Evolutionary conservation across 2,888 invertebrate genomes (phyloP), one percentile per base, ranked within the genome.

Genomic region (Zhuqinia jingwanae): DNA sequence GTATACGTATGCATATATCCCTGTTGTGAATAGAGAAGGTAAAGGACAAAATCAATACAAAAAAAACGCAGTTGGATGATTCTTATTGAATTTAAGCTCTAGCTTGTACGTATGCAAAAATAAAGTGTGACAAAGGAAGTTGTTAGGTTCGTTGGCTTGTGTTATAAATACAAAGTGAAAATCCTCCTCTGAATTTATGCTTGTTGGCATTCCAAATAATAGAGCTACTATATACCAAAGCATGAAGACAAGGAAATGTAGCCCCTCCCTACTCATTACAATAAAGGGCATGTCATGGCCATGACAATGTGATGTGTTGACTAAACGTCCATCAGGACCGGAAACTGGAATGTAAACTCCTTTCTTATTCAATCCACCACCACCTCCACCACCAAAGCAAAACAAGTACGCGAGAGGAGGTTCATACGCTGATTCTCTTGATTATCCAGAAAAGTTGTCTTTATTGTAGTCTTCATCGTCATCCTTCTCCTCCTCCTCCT

Each of bases 401-500:
- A 53, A 53, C 47, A n/a, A 47, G 11, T 15, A 47, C 11, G n/a
- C 47, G 47, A 47, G n/a, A 1, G 47, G n/a, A 47, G n/a, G 47
- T 11, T 47, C 2, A 47, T 6, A 47, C 2, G 47, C 63, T 63
- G 56, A 83, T 83, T 83, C n/a, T 83, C 76, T 63, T 83, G 83
- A 83, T 83, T 76, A 83, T 83, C 65, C 17, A 56, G 73, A n/a
- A 50, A 50, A 50, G 30, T 73, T 22, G 22, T 25, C 47, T 47
- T 70, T 68, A 11, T 20, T 56, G 10, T n/a, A n/a, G n/a, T n/a
- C n/a, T n/a, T n/a, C n/a, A n/a, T n/a, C n/a, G n/a, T n/a, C n/a
- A n/a, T n/a, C n/a, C n/a, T n/a, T n/a, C n/a, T n/a, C n/a, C n/a
- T n/a, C n/a, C n/a, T n/a, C n/a, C n/a, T n/a, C n/a, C n/a, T n/a